Conservation (phyloP, 1,140 invertebrate genomes). For the Macrotrachela quadricornifera region DNA sequence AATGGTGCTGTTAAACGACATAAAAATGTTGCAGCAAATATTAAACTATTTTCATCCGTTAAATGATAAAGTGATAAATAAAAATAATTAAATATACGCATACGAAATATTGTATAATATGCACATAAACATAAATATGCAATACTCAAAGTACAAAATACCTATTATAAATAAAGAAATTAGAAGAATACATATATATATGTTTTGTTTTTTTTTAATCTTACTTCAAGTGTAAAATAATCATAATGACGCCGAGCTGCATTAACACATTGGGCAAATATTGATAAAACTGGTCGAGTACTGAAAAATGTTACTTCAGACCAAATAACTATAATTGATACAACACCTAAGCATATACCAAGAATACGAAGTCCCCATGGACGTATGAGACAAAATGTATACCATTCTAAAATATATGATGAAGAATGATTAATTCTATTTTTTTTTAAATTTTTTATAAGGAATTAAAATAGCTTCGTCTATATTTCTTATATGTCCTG, state of each 20-base stretch:
- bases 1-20: slow-evolving; percentile 89
- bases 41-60: slow-evolving; percentile 91
- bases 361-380: slow-evolving; percentile 48
- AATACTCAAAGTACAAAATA: slow-evolving; percentile 66
- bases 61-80: slow-evolving; percentile 87
- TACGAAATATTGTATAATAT: slow-evolving; percentile 87
- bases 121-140: slow-evolving; percentile 87
- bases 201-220: slow-evolving; percentile 9
- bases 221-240: slow-evolving; percentile 81
- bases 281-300: slow-evolving; percentile 60
- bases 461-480: too few species aligned
- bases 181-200: neutral
- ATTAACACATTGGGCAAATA: slow-evolving; percentile 78
- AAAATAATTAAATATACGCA: slow-evolving; percentile 82
- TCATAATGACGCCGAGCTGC: slow-evolving; percentile 57
- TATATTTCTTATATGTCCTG: too few species aligned
- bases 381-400: slow-evolving; percentile 65
- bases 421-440: neutral
- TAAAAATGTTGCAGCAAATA: slow-evolving; percentile 77
- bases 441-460: slow-evolving; percentile 1
- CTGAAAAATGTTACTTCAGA: slow-evolving; percentile 95
- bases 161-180: slow-evolving; percentile 33
- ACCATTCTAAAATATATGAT: slow-evolving; percentile 53
- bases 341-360: slow-evolving; percentile 47
- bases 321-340: slow-evolving; percentile 82